Conservation (phyloP, 2,888 invertebrate genomes). For the Parnassius orleans region DNA sequence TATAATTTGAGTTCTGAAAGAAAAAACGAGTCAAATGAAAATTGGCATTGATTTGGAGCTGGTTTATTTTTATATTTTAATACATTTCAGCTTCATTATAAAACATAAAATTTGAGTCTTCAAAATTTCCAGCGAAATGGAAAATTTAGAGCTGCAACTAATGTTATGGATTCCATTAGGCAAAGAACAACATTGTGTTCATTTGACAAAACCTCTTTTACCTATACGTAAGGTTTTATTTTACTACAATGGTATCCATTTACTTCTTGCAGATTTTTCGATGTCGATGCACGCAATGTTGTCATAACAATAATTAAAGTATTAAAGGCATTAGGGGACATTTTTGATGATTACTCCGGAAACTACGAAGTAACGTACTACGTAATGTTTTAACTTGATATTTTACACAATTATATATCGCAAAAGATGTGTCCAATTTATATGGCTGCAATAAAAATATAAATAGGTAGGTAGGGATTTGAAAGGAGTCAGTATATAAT, state of each 20-base stretch:
- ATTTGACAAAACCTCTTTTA: conserved; percentile 5
- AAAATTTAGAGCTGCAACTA: not conserved
- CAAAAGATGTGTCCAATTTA: too few relatives aligned
- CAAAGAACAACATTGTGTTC: conserved; percentile 6
- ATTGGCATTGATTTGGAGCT: too few relatives aligned
- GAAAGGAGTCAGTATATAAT: too few relatives aligned
- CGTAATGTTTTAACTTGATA: conserved; percentile 6
- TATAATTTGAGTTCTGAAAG: too few relatives aligned
- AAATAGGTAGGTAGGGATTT: too few relatives aligned
- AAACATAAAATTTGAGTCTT: too few relatives aligned
- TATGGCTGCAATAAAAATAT: too few relatives aligned
- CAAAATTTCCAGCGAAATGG: too few relatives aligned
- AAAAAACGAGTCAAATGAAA: too few relatives aligned
- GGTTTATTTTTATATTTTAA: too few relatives aligned
- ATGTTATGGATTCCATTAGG: conserved; percentile 26
- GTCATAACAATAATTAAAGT: conserved; percentile 49
- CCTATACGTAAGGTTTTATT: conserved; percentile 27
- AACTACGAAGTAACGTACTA: conserved; percentile 23
- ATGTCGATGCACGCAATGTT: conserved; percentile 43
- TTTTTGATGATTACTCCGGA: conserved; percentile 33
- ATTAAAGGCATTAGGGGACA: conserved; percentile 37
- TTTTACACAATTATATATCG: too few relatives aligned
- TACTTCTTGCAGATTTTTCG: conserved; percentile 27
- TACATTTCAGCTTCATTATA: too few relatives aligned
- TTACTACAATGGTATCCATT: not conserved